Percentiles rank a stretch among this genome's conserved stretches.
phyloP scores from a whole-genome alignment of 2,888 invertebrate species.

The Aphidoletes aphidimyza region DNA sequence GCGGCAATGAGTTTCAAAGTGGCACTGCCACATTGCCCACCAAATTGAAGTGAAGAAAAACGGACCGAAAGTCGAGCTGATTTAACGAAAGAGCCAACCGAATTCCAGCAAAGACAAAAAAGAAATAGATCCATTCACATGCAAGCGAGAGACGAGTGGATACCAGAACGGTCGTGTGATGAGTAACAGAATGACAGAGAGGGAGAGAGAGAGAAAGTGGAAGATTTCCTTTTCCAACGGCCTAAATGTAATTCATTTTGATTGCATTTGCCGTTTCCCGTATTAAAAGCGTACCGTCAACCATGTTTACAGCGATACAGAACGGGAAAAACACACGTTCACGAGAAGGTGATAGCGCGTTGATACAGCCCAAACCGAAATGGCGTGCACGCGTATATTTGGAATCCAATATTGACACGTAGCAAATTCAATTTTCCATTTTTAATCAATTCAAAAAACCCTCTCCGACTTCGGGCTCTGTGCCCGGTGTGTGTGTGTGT shows the following conservation, averaged over 20 bases:
- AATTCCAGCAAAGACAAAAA: too few species aligned
- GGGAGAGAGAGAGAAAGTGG: background rate
- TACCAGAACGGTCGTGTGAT: background rate
- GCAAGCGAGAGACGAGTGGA: too few species aligned
- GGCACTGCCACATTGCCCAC: background rate
- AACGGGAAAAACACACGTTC: background rate
- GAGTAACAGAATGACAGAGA: background rate
- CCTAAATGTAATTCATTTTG: constrained; percentile 49
- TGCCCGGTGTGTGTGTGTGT: background rate
- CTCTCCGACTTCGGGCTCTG: background rate
- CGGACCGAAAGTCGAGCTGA: too few species aligned
- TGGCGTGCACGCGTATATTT: background rate
- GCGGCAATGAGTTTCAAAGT: background rate
- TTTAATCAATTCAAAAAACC: constrained; percentile 47
- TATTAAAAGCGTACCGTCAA: constrained; percentile 2
- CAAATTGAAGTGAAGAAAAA: too few species aligned
- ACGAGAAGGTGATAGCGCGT: background rate
- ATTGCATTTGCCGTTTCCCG: constrained; percentile 11
- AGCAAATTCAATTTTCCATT: constrained; percentile 49
- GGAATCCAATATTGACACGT: constrained; percentile 34
- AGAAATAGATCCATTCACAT: too few species aligned
- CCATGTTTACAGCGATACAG: background rate
- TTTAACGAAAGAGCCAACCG: too few species aligned
- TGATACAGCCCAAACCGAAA: too few species aligned
- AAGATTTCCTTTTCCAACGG: constrained; percentile 19